These are phyloP conservation scores for Drosophila recens DNA, from an alignment of 2,888 invertebrate species.

Conservation along the genomic window DNA sequence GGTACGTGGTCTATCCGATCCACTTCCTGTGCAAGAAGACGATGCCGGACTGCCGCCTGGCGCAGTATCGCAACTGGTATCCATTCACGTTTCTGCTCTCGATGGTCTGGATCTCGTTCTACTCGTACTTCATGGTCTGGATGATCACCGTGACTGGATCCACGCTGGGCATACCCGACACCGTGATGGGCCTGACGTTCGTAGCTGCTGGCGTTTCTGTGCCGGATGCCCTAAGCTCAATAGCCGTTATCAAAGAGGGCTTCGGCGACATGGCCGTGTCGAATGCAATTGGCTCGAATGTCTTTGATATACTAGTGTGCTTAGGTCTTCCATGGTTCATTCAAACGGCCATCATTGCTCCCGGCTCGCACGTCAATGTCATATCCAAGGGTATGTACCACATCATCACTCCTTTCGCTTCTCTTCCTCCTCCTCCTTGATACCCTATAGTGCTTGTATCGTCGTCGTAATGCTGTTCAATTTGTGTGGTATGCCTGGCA, in stretches of 20 bases:
- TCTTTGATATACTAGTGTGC: slow-evolving; percentile 98
- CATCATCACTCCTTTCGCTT: neutral
- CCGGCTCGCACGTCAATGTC: slow-evolving; percentile 94
- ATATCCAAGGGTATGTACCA: slow-evolving; percentile 93
- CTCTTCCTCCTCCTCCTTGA: neutral
- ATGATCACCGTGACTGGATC: slow-evolving; percentile 98
- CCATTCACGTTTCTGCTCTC: slow-evolving; percentile 96
- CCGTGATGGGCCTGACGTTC: slow-evolving; percentile 98
- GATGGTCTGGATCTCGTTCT: slow-evolving; percentile 98
- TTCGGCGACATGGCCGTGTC: slow-evolving; percentile 99
- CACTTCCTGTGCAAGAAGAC: slow-evolving; percentile 94
- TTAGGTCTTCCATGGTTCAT: slow-evolving; percentile 98
- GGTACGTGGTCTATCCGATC: slow-evolving; percentile 92
- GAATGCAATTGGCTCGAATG: slow-evolving; percentile 98
- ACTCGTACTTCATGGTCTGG: slow-evolving; percentile 99
- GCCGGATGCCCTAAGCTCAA: slow-evolving; percentile 97
- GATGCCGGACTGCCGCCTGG: slow-evolving; percentile 95
- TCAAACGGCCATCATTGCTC: slow-evolving; percentile 95
- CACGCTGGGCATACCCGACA: slow-evolving; percentile 96
- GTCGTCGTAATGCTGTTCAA: slow-evolving; percentile 36
- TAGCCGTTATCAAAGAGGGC: slow-evolving; percentile 98
- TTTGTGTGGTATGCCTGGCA: slow-evolving; percentile 69
- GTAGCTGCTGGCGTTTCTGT: slow-evolving; percentile 98
- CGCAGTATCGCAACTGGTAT: slow-evolving; percentile 93
- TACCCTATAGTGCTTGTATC: slow-evolving; percentile 27